phyloP scores from a whole-genome alignment of 2,888 invertebrate genomes.

The Apamea crenata region DNA sequence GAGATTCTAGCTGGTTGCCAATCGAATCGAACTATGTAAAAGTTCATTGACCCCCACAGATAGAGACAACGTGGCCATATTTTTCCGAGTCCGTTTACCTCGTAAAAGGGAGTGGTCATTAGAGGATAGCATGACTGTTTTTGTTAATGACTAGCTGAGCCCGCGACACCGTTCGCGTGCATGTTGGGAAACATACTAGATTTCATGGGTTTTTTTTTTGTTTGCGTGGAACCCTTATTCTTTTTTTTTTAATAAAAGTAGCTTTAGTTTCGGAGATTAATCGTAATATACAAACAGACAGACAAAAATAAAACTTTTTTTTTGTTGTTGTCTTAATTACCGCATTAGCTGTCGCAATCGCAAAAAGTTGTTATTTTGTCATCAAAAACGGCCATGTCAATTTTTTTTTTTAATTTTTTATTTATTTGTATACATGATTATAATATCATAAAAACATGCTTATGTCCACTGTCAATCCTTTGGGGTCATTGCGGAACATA shows the following conservation, averaged over 20 bases:
- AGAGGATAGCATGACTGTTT: background rate
- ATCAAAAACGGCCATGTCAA: too few relatives aligned
- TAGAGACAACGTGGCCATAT: background rate
- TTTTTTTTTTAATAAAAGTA: background rate
- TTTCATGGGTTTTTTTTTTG: background rate
- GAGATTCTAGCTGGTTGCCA: background rate
- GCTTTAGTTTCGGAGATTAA: background rate
- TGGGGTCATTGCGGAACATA: too few relatives aligned
- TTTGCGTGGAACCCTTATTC: background rate
- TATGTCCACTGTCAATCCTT: too few relatives aligned
- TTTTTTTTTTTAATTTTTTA: too few relatives aligned
- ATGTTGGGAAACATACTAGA: background rate
- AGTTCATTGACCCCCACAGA: background rate
- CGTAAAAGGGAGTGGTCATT: background rate
- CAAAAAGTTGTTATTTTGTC: too few relatives aligned
- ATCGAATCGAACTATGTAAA: too few relatives aligned
- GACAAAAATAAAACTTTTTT: too few relatives aligned
- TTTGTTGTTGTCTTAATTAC: too few relatives aligned
- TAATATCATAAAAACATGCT: too few relatives aligned
- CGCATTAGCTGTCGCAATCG: too few relatives aligned
- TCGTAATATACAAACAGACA: too few relatives aligned
- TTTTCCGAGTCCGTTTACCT: background rate
- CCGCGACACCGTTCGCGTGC: background rate
- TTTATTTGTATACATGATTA: too few relatives aligned
- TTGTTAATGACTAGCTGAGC: background rate